Evolutionary conservation across 2,113 vertebrate genomes (phyloP).

Genomic region (Esox niger): DNA sequence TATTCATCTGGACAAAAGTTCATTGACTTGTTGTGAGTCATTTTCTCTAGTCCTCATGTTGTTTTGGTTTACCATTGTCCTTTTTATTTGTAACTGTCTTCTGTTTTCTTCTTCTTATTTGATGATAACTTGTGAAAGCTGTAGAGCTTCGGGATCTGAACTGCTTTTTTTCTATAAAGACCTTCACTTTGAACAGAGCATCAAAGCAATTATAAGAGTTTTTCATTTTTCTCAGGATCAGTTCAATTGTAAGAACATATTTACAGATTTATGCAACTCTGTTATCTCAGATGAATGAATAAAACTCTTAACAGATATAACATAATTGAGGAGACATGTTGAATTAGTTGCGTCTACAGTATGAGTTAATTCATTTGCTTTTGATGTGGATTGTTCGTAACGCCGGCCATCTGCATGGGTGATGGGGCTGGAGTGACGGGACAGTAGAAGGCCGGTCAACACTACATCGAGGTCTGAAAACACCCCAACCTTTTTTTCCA

Average conservation of each 20-base stretch:
- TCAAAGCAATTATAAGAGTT: background rate
- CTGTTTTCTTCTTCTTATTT: background rate
- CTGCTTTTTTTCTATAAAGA: background rate
- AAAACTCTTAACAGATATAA: background rate
- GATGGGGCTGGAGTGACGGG: too few species aligned
- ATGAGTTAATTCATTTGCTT: background rate
- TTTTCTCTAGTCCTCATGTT: background rate
- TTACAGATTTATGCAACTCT: background rate
- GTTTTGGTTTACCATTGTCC: background rate
- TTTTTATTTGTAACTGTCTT: background rate
- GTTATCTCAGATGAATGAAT: background rate
- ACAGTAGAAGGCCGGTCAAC: too few species aligned
- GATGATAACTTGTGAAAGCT: background rate
- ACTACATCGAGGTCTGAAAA: too few species aligned
- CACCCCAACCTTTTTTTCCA: too few species aligned
- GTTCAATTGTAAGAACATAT: background rate
- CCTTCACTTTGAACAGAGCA: background rate
- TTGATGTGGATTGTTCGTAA: too few species aligned
- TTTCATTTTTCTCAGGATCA: background rate
- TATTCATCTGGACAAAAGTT: constrained; percentile 12
- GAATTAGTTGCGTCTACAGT: background rate
- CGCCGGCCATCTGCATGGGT: too few species aligned
- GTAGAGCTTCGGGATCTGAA: background rate
- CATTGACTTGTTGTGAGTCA: background rate
- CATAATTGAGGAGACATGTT: background rate